Conservation (phyloP, 1,140 invertebrate species). For the Halesus radiatus region DNA sequence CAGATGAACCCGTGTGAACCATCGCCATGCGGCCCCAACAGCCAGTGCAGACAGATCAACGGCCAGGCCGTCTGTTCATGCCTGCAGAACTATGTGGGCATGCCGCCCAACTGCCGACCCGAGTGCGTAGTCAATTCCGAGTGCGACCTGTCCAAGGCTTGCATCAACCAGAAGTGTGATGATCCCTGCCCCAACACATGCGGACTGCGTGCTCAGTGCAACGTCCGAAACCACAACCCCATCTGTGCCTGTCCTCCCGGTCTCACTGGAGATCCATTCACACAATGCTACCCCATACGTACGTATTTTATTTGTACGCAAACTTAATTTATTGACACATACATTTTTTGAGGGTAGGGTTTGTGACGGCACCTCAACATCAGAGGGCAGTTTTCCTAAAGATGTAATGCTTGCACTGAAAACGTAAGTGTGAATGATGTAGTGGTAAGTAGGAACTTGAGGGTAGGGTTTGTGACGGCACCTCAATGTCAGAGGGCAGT, state of each 20-base stretch:
- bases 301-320: slow-evolving; percentile 52
- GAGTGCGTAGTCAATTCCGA: slow-evolving; percentile 84
- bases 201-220: slow-evolving; percentile 79
- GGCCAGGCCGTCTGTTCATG: slow-evolving; percentile 84
- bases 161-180: slow-evolving; percentile 83
- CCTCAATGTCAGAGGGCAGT: no score
- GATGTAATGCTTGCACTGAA: no score
- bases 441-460: no score
- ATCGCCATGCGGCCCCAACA: slow-evolving; percentile 84
- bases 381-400: no score
- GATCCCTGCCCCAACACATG: slow-evolving; percentile 86
- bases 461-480: no score
- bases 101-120: slow-evolving; percentile 80
- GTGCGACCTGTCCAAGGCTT: slow-evolving; percentile 78
- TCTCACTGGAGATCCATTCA: slow-evolving; percentile 83
- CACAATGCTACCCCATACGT: slow-evolving; percentile 69
- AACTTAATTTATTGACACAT: no score
- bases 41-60: slow-evolving; percentile 79
- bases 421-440: no score
- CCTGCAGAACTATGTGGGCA: slow-evolving; percentile 77
- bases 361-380: no score
- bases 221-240: slow-evolving; percentile 77
- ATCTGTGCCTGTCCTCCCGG: slow-evolving; percentile 81
- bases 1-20: slow-evolving; percentile 76
- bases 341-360: no score